A percentile compares a stretch with the other conserved stretches of the same genome.
Conservation (phyloP, 2,888 invertebrate genomes). For the Eledone cirrhosa region DNA sequence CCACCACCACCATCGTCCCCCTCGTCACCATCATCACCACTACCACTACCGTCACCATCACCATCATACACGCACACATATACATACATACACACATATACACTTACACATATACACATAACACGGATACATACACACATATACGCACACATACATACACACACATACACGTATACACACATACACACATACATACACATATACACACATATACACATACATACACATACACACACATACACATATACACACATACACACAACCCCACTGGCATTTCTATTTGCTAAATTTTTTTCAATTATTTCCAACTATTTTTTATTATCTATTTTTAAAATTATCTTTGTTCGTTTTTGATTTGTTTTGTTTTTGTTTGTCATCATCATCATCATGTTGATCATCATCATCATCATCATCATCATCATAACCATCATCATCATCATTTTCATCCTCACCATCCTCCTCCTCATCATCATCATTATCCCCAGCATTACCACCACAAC, state of each 20-base stretch:
- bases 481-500: no score
- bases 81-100: background rate
- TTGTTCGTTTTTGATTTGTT: no score
- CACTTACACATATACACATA: background rate
- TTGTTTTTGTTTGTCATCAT: no score
- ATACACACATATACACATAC: constrained; percentile 5
- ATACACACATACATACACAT: constrained; percentile 8
- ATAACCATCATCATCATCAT: no score
- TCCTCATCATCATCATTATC: no score
- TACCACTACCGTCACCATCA: background rate
- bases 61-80: background rate
- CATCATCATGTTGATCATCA: no score
- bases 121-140: background rate
- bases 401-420: no score
- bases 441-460: no score
- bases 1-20: no score
- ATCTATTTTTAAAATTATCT: no score
- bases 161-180: background rate
- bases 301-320: background rate
- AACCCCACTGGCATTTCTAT: background rate
- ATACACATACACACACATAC: background rate
- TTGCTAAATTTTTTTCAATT: background rate
- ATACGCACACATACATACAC: background rate
- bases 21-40: no score
- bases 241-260: background rate